Conservation (phyloP, 2,888 invertebrate species). For the Hesperia comma region DNA sequence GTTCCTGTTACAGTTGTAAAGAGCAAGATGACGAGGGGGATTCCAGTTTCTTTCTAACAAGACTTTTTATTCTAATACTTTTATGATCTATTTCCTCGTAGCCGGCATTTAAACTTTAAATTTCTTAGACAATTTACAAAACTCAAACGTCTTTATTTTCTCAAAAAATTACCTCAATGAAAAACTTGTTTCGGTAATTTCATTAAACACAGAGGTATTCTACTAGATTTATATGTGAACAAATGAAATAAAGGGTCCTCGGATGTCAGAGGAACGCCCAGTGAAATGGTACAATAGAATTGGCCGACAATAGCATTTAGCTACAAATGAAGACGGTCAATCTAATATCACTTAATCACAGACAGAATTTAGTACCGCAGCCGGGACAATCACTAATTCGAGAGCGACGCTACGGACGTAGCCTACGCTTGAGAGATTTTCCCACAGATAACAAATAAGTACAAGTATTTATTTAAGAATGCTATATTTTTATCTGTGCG, state of each 20-base stretch:
- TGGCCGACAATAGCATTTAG: constrained; percentile 47
- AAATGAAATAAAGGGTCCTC: constrained; percentile 22
- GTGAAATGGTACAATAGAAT: constrained; percentile 42
- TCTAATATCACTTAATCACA: constrained; percentile 45
- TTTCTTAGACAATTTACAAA: too few relatives aligned
- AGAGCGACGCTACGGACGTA: constrained; percentile 52
- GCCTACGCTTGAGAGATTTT: constrained; percentile 61
- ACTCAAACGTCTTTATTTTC: too few relatives aligned
- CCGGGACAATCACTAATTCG: constrained; percentile 45
- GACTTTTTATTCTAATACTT: too few relatives aligned
- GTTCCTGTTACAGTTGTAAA: too few relatives aligned
- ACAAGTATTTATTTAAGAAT: constrained; percentile 13
- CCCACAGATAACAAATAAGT: constrained; percentile 55
- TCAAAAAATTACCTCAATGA: neutral
- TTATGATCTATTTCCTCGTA: too few relatives aligned
- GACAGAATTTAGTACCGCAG: constrained; percentile 41
- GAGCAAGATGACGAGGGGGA: too few relatives aligned
- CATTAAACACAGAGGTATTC: constrained; percentile 6
- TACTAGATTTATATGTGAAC: constrained; percentile 24
- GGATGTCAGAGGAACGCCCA: constrained; percentile 14
- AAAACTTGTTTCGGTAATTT: neutral
- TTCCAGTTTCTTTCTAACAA: too few relatives aligned
- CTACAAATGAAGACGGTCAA: constrained; percentile 42
- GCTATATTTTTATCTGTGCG: constrained; percentile 20
- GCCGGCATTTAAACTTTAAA: too few relatives aligned